Conservation (phyloP, 2,888 invertebrate species). For the Hydriomena furcata region DNA sequence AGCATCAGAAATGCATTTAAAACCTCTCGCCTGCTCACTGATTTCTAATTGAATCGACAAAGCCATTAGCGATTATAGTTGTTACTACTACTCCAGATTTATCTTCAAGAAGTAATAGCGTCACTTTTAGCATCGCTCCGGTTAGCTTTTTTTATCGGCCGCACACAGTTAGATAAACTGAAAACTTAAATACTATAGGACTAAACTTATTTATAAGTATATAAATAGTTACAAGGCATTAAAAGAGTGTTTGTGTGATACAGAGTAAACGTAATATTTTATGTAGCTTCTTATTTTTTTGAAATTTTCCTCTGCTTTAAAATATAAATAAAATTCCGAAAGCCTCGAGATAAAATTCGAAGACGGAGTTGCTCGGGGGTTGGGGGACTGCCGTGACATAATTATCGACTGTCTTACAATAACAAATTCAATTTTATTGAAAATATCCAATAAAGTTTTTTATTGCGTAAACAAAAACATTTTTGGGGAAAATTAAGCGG, state of each 20-base stretch:
- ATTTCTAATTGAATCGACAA: conserved; percentile 13
- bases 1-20: conserved; percentile 35
- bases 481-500: too few relatives aligned
- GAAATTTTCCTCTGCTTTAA: conserved; percentile 22
- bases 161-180: too few relatives aligned
- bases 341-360: conserved; percentile 28
- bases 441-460: not conserved
- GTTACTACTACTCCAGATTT: too few relatives aligned
- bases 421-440: conserved; percentile 18
- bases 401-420: conserved; percentile 17
- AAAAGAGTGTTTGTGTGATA: too few relatives aligned
- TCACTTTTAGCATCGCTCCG: too few relatives aligned
- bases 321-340: conserved; percentile 29
- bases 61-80: not conserved
- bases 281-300: not conserved
- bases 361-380: conserved; percentile 22
- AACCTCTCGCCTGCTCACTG: conserved; percentile 16
- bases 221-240: too few relatives aligned
- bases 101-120: too few relatives aligned
- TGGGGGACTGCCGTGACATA: conserved; percentile 25
- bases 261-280: too few relatives aligned
- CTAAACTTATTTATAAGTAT: too few relatives aligned
- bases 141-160: too few relatives aligned
- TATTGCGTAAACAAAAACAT: not conserved
- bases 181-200: too few relatives aligned